Conservation (phyloP, 2,113 vertebrate species). For the Geococcyx californianus region DNA sequence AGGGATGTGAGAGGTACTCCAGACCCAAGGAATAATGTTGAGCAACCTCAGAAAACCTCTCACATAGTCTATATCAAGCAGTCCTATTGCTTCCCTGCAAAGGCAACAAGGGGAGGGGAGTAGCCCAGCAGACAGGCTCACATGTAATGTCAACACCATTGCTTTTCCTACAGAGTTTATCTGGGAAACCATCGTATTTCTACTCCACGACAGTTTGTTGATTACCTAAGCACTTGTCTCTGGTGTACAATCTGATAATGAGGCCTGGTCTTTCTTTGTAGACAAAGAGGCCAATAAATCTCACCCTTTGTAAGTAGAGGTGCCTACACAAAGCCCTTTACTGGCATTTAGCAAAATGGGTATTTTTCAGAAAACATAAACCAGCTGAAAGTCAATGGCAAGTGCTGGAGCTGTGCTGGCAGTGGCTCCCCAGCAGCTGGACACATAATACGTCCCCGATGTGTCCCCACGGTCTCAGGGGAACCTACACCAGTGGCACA, state of each 20-base stretch:
- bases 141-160: slow-evolving; percentile 76
- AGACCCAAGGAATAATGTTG: background rate
- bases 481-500: background rate
- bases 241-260: slow-evolving; percentile 81
- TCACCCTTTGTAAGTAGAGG: slow-evolving; percentile 73
- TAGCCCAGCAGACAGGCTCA: slow-evolving; percentile 20
- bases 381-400: background rate
- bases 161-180: slow-evolving; percentile 77
- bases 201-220: slow-evolving; percentile 75
- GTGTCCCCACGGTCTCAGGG: background rate
- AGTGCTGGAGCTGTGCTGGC: background rate
- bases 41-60: background rate
- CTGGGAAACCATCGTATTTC: slow-evolving; percentile 75
- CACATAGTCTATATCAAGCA: background rate
- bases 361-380: slow-evolving; percentile 62
- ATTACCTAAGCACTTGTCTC: slow-evolving; percentile 80
- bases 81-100: background rate
- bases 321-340: slow-evolving; percentile 77
- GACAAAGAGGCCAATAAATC: slow-evolving; percentile 83
- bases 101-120: background rate
- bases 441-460: rapidly evolving
- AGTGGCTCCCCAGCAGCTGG: background rate
- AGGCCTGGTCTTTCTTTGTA: slow-evolving; percentile 72
- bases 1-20: background rate
- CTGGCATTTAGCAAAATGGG: slow-evolving; percentile 75